These are phyloP conservation scores for Lochmaea crataegi DNA, from an alignment of 2,888 invertebrate species.

Conservation along the genomic window DNA sequence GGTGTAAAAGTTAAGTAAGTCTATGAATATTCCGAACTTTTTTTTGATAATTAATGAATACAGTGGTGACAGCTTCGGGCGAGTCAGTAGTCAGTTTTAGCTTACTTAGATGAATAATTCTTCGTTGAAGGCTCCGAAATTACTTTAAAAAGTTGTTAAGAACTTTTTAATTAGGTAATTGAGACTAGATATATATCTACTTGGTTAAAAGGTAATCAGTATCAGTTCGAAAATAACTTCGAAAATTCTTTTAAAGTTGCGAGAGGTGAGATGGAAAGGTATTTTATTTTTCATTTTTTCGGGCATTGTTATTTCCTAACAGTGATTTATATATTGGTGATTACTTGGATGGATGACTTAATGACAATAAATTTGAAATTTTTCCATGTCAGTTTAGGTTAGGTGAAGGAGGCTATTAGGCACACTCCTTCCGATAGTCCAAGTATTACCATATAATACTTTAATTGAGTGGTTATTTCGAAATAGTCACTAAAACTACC, in stretches of 20 bases:
- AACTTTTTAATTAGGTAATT: slow-evolving; percentile 65
- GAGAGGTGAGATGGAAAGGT: neutral
- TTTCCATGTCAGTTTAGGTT: too few species aligned
- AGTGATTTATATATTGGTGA: too few species aligned
- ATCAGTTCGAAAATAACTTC: slow-evolving; percentile 32
- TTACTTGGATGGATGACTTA: too few species aligned
- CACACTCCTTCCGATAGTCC: too few species aligned
- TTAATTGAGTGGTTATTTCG: too few species aligned
- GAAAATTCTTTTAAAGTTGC: neutral
- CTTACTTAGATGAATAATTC: slow-evolving; percentile 62
- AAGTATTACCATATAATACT: too few species aligned
- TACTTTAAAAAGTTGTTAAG: slow-evolving; percentile 64
- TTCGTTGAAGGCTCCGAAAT: slow-evolving; percentile 61
- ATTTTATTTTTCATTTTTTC: neutral
- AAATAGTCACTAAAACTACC: too few species aligned
- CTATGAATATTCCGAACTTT: slow-evolving; percentile 49
- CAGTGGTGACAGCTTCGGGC: slow-evolving; percentile 28
- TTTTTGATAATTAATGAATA: slow-evolving; percentile 49
- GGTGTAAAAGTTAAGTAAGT: slow-evolving; percentile 28
- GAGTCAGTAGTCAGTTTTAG: slow-evolving; percentile 45
- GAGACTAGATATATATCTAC: slow-evolving; percentile 57
- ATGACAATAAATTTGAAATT: too few species aligned
- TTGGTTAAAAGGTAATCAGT: slow-evolving; percentile 46
- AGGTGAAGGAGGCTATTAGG: too few species aligned
- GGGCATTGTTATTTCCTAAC: neutral